Base-by-base conservation (phyloP, 2,113 vertebrate genomes). In the Entomyzon cyanotis region DNA sequence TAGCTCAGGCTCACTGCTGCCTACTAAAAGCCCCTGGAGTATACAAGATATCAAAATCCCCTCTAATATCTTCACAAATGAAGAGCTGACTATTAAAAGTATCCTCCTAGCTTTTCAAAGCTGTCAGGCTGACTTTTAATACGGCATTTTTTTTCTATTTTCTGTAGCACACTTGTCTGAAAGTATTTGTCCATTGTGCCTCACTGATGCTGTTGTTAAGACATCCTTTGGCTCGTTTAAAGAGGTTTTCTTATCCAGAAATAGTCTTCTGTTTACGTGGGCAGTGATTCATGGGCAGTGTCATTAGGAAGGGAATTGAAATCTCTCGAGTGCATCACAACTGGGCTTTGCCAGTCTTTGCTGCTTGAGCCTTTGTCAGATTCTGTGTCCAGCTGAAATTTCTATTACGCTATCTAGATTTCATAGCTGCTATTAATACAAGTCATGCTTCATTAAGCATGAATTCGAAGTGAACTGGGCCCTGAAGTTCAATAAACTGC, bases 361-460 rank as follows among this genome's bases (percentile, higher is more conserved):
- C 70, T 82, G 12, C 50, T 50, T 73, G 53, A 95, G 85, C 90
- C 62, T 67, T 60, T 91, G 17, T 10, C 81, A 76, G 76, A 78
- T 74, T 95, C 88, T 37, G 44, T 65, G 74, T 82, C 12, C 31
- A 84, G 90, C 63, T 96, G 93, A 95, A 97, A 95, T 96, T 93
- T 95, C 95, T 94, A 56, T 96, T 94, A 95, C 15, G 8, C 79
- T 90, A 91, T 97, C 86, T 85, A 92, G 91, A 94, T 98, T 96
- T 97, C 97, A 97, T 94, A 95, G 96, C 80, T 93, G 85, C 95
- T 97, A 97, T 98, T 98, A 98, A 97, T 97, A 97, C 79, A 96
- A 92, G 90, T 97, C 97, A 95, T 90, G 97, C 94, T 97, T 98
- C 97, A 96, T 98, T 98, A 97, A 97, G 96, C 95, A 71, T 95